Base-by-base conservation (phyloP, 2,113 vertebrate genomes). In the Craseonycteris thonglongyai region DNA sequence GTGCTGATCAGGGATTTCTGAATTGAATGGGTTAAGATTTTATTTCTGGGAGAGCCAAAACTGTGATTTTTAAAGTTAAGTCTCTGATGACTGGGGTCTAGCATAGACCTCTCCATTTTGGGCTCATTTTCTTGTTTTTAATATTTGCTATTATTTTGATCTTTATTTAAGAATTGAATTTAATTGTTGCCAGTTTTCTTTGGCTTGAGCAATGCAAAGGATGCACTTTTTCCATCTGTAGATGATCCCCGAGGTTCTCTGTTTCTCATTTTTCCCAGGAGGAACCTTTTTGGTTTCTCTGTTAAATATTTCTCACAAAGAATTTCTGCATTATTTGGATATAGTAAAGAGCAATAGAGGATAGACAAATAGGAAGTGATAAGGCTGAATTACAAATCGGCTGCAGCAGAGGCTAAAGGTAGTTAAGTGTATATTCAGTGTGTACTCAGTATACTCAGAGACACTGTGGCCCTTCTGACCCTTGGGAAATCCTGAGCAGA, bases 81-180 rank as follows among this genome's bases (percentile, higher is more conserved):
- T 51, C 14, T 14, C 49, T 51, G 13, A 16, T 75, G 40, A 72
- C 51, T 33, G 33, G 38, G 16, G 3, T 38, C 85, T 78, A 38
- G 33, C 71, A 40, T 69, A 40, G 86, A 22, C 40, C 42, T 59
- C 5, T 88, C 54, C 54, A 80, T 42, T 80, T 71, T n/a, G 21
- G 35, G 11, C 35, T 28, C n/a, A 10, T 54, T 63, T 35, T 63
- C 74, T 72, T 80, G 56, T 80, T 80, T 81, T 63, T 24, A 30
- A 72, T 54, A 11, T 87, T 90, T 74, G 21, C 24, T 90, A 19
- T 82, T 93, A 72, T 92, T 91, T 87, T 92, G 42, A 74, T 38
- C 19, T 87, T 35, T 89, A 35, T 61, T 87, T 96, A 79, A 92
- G 83, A 90, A 88, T 5, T 56, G 66, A 88, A 71, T 26, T 59